phyloP scores from a whole-genome alignment of 2,113 vertebrate genomes.

The Chionodraco myersi region DNA sequence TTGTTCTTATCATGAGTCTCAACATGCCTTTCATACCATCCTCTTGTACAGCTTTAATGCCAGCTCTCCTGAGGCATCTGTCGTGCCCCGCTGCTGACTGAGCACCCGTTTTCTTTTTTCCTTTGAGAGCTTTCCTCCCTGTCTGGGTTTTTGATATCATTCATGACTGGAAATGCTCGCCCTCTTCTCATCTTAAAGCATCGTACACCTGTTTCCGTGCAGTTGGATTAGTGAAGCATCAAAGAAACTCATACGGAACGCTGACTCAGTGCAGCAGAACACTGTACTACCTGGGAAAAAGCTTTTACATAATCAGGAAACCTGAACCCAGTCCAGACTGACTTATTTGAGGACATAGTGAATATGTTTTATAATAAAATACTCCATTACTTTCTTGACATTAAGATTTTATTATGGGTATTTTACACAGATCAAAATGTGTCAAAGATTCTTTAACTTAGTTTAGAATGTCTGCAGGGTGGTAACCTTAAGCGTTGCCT shows the following conservation, averaged over 20 bases:
- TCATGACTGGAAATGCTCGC: not conserved
- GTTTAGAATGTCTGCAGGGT: not conserved
- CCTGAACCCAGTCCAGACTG: slow-evolving; percentile 23
- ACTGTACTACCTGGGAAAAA: slow-evolving; percentile 10
- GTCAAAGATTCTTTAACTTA: not conserved
- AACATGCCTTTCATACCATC: slow-evolving; percentile 66
- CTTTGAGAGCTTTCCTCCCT: slow-evolving; percentile 16
- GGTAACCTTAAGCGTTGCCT: too few species aligned
- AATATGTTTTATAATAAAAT: slow-evolving; percentile 15
- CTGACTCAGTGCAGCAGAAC: slow-evolving; percentile 43
- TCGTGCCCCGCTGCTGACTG: slow-evolving; percentile 3
- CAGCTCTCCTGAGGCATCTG: slow-evolving; percentile 39
- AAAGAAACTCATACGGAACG: slow-evolving; percentile 19
- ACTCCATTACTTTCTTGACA: not conserved
- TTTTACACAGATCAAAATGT: not conserved
- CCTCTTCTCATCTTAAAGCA: slow-evolving; percentile 24
- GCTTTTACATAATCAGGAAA: slow-evolving; percentile 7
- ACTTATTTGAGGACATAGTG: slow-evolving; percentile 6
- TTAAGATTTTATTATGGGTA: not conserved
- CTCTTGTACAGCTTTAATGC: slow-evolving; percentile 31
- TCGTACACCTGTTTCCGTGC: slow-evolving; percentile 13
- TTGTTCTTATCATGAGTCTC: slow-evolving; percentile 62
- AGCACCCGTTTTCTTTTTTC: slow-evolving; percentile 25
- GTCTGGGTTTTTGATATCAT: slow-evolving; percentile 24
- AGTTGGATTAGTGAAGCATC: not conserved